Percentiles rank a stretch among this genome's conserved stretches.
Evolutionary conservation across 2,888 invertebrate species (phyloP).

Genomic region (Pseudolycoriella hygida): DNA sequence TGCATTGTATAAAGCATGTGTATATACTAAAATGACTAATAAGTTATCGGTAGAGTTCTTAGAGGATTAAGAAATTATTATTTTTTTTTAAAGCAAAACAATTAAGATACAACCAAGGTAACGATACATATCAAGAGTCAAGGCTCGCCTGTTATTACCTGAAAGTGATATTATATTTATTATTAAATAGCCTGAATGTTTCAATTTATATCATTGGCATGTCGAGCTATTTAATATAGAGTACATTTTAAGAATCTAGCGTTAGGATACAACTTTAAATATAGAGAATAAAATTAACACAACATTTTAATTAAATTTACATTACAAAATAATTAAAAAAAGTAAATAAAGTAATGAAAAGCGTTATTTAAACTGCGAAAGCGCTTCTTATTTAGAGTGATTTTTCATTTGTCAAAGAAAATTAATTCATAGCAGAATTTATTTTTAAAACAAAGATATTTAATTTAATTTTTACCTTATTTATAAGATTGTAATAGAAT

Average conservation of each 20-base stretch:
- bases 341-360: too few relatives aligned
- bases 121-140: constrained; percentile 54
- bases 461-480: too few relatives aligned
- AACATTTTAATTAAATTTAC: too few relatives aligned
- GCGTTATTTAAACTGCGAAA: too few relatives aligned
- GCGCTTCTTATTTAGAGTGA: too few relatives aligned
- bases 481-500: background rate
- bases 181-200: background rate
- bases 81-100: background rate
- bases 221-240: background rate
- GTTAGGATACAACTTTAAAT: constrained; percentile 2
- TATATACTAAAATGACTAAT: background rate
- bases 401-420: too few relatives aligned
- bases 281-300: background rate
- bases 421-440: too few relatives aligned
- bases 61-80: background rate
- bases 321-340: too few relatives aligned
- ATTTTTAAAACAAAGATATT: too few relatives aligned
- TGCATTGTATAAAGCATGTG: too few relatives aligned
- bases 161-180: constrained; percentile 28
- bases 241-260: background rate
- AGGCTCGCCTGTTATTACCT: constrained; percentile 38
- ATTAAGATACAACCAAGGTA: constrained; percentile 45
- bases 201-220: background rate
- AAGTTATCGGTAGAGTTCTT: background rate